Conservation (phyloP, 2,888 invertebrate species). For the Drosophila demipolita region DNA sequence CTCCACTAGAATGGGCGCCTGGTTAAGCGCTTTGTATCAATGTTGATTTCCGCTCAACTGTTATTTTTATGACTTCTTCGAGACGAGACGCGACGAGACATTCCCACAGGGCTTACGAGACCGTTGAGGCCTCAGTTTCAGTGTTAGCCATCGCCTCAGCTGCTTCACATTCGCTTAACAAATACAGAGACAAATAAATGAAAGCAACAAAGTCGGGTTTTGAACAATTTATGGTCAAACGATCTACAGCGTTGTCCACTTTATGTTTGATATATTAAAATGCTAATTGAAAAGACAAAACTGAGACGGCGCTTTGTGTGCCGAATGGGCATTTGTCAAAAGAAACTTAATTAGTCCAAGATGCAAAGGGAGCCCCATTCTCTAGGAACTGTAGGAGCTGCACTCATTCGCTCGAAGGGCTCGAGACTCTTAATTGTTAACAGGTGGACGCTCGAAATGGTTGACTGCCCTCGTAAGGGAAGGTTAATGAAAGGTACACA, state of each 20-base stretch:
- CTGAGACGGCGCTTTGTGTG: conserved; percentile 32
- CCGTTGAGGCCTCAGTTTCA: conserved; percentile 7
- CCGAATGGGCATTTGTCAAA: conserved; percentile 53
- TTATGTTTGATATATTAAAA: conserved; percentile 43
- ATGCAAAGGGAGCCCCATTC: conserved; percentile 9
- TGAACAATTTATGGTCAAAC: conserved; percentile 70
- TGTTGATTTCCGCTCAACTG: conserved; percentile 76
- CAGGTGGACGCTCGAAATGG: conserved; percentile 58
- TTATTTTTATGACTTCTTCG: conserved; percentile 73
- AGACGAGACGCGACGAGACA: conserved; percentile 26
- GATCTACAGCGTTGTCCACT: conserved; percentile 51
- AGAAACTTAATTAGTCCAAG: conserved; percentile 67
- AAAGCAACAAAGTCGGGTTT: conserved; percentile 59
- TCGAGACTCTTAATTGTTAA: conserved; percentile 52
- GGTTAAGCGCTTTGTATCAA: conserved; percentile 48
- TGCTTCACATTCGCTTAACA: conserved; percentile 65
- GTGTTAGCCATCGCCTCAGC: conserved; percentile 22
- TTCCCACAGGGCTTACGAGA: conserved; percentile 65
- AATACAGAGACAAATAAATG: conserved; percentile 46
- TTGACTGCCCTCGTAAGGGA: conserved; percentile 23
- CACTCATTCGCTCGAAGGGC: conserved; percentile 22
- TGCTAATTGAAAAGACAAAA: conserved; percentile 70
- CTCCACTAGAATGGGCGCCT: conserved; percentile 42
- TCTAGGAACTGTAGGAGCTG: conserved; percentile 6
- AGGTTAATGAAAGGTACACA: conserved; percentile 5